Evolutionary conservation across 2,888 invertebrate genomes (phyloP).

Genomic region (Cremastobaeus sp.): DNA sequence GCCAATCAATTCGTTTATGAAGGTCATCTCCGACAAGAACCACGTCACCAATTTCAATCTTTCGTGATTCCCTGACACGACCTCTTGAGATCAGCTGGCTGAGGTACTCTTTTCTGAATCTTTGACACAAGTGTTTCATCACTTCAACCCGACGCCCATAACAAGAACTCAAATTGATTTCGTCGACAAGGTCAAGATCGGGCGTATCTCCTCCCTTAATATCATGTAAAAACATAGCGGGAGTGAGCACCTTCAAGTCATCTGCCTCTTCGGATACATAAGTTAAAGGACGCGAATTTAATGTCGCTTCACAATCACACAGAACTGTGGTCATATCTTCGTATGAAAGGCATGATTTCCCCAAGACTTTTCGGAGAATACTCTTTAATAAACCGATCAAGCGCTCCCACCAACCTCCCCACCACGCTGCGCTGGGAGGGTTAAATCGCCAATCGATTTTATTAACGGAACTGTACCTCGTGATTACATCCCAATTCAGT

Average conservation of each 20-base stretch:
- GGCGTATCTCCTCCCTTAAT: constrained; percentile 35
- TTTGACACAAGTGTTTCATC: constrained; percentile 8
- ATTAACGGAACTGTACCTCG: too few relatives aligned
- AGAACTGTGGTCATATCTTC: constrained; percentile 67
- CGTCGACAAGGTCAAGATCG: constrained; percentile 38
- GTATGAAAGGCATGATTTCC: constrained; percentile 65
- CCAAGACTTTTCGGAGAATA: constrained; percentile 70
- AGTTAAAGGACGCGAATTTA: constrained; percentile 73
- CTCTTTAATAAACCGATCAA: too few relatives aligned
- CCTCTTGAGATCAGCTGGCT: not conserved
- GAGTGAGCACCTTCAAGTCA: constrained; percentile 59
- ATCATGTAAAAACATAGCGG: constrained; percentile 57
- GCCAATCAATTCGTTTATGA: constrained; percentile 8
- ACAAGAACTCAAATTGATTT: not conserved
- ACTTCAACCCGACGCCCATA: constrained; percentile 5
- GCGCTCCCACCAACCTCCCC: too few relatives aligned
- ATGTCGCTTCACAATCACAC: constrained; percentile 68
- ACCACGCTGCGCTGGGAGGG: too few relatives aligned
- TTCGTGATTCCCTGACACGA: not conserved
- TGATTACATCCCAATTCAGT: too few relatives aligned
- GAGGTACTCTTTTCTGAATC: constrained; percentile 8
- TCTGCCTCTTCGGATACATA: constrained; percentile 59
- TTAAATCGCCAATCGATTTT: too few relatives aligned
- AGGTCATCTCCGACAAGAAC: not conserved
- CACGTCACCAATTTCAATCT: not conserved